Base-by-base conservation (phyloP, 1,140 invertebrate genomes). In the Conus ventricosus region DNA sequence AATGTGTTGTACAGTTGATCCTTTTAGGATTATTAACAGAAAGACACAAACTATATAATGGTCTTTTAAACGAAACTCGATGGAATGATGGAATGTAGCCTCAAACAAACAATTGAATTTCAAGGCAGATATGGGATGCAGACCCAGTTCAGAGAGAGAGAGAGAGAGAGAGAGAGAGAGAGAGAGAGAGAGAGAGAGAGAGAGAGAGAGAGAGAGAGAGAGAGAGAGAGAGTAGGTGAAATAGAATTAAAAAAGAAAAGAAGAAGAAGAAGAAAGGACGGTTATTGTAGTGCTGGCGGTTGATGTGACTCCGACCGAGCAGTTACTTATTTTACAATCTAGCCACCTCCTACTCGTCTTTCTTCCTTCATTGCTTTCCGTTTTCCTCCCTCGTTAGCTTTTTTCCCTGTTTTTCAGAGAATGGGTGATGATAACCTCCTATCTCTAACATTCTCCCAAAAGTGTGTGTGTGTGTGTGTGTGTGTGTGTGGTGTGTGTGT, bases 121-220 rank as follows among this genome's bases (percentile, higher is more conserved):
- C 39, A 39, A 39, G 39, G 39, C 39, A 39, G 39, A 39, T 39
- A 39, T 39, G 39, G 39, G 75, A 25, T 78, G 27, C 8, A 20
- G 11, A 82, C 23, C 60, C 55, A 63, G 53, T 84, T 55, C 23
- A 60, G 25, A 60, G 25, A 25, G 83, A 85, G 84, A 85, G 84
- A 85, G 84, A 85, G 84, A 85, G 53, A 85, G 84, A 85, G 53
- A 85, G 84, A 85, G 53, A 85, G 84, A 85, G 53, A 85, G 84
- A 85, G 53, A 85, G 84, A 85, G 53, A 85, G 84, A 85, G 53
- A 85, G 84, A 60, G 53, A 60, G 84, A 85, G 53, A 85, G 55
- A 85, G 84, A 85, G 84, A 85, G 84, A 85, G 55, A 85, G 71
- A 76, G n/a, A 76, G 71, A 76, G n/a, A 25, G 71, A 76, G 60